phyloP scores from a whole-genome alignment of 2,888 invertebrate species.

The Mechanitis mazaeus region DNA sequence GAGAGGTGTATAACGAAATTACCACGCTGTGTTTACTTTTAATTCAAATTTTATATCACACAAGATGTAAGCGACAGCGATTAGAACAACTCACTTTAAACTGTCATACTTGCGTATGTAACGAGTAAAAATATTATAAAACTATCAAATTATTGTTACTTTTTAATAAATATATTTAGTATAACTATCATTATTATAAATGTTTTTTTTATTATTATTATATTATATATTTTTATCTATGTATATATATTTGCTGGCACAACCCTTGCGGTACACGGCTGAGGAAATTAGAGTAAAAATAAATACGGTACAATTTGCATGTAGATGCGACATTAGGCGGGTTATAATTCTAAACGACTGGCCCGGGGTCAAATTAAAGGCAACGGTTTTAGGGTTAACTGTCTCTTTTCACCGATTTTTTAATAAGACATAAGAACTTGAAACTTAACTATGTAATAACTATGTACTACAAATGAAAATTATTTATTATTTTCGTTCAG shows the following conservation, averaged over 20 bases:
- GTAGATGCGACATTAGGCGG: slow-evolving; percentile 70
- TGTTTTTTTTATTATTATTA: neutral
- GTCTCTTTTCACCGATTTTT: slow-evolving; percentile 27
- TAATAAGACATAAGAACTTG: neutral
- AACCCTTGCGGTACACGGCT: slow-evolving; percentile 68
- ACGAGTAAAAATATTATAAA: neutral
- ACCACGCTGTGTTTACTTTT: slow-evolving; percentile 69
- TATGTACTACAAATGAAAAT: too few species aligned
- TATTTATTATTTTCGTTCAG: too few species aligned
- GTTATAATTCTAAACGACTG: slow-evolving; percentile 33
- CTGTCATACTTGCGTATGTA: too few species aligned
- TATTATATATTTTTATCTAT: neutral
- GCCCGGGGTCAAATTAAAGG: slow-evolving; percentile 36
- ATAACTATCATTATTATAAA: neutral
- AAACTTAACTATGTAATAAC: neutral
- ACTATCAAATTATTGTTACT: neutral
- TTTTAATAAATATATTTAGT: neutral
- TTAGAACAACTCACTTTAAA: slow-evolving; percentile 8
- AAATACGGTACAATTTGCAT: slow-evolving; percentile 74
- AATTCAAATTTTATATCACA: slow-evolving; percentile 68
- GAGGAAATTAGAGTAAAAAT: slow-evolving; percentile 67
- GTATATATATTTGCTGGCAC: slow-evolving; percentile 7
- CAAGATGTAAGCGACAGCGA: slow-evolving; percentile 30
- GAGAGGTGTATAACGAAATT: slow-evolving; percentile 58
- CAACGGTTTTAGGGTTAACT: slow-evolving; percentile 22